Base-by-base conservation (phyloP, 2,113 vertebrate genomes). In the Seriola rivoliana region DNA sequence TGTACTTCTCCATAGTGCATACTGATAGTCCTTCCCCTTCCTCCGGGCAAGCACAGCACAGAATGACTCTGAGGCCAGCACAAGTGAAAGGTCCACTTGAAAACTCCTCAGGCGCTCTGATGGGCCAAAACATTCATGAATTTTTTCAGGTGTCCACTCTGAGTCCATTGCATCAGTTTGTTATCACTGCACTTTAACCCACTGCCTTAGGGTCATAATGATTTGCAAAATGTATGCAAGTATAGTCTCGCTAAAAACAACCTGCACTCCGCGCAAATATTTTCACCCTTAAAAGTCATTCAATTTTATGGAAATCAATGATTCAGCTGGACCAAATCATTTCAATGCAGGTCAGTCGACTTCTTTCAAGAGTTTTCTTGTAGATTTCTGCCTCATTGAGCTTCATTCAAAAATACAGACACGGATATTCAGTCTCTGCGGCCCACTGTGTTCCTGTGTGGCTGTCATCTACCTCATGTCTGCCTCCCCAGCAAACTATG, bases 1-100 rank as follows among this genome's bases (percentile, higher is more conserved):
- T 81, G 69, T 65, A 82, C 73, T 44, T 78, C 80, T 80, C 69
- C 59, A 69, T 34, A 73, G 58, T 29, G 74, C 80, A 82, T 88
- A 67, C 82, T 76, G 77, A 88, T 75, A 74, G 70, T 64, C 55
- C 59, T 70, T 82, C 69, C 48, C n/a, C 25, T 69, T 86, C 76
- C 68, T 85, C 71, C 46, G 58, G 78, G 74, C 82, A 14, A 67
- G 57, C n/a, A 66, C 46, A 57, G 60, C 23, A 4, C 50, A 34
- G 36, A 69, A 42, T 32, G 69, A 70, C 65, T 85, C 16, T 66
- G 29, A 86, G 65, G 59, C 74, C 34, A 87, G 19, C 70, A 68
- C 29, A 34, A 73, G 55, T 23, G n/a, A 81, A 54, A 81, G 71
- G 79, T 83, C 40, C 36, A 38, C 12, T 19, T 36, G 38, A 72